Conservation (phyloP, 53 echinoderm and acorn worm species). For the Mesocentrotus franciscanus region DNA sequence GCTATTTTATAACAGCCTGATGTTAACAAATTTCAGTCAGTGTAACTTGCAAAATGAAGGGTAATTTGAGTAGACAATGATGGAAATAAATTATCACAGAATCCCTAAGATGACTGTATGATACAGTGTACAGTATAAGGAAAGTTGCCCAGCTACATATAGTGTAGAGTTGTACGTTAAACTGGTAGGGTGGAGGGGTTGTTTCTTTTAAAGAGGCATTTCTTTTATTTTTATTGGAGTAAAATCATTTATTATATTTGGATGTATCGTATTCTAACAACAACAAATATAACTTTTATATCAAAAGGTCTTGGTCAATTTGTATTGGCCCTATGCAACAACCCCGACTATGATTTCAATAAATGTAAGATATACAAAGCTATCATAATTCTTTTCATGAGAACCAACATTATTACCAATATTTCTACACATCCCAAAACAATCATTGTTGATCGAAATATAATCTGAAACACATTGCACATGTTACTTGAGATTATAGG, state of each 20-base stretch:
- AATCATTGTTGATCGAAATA: constrained; percentile 8
- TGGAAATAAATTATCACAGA: too few relatives aligned
- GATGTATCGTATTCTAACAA: not conserved
- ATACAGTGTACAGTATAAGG: not conserved
- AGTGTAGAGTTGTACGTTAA: not conserved
- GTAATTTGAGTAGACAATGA: too few relatives aligned
- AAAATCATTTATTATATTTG: not conserved
- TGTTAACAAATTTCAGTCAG: too few relatives aligned
- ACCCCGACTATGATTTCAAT: not conserved
- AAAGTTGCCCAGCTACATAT: not conserved
- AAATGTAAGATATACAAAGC: not conserved
- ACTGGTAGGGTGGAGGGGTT: not conserved
- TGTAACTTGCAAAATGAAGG: too few relatives aligned
- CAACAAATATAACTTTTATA: not conserved
- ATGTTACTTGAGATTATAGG: not conserved
- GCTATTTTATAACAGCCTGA: too few relatives aligned
- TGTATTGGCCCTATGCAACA: not conserved
- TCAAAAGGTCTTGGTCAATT: not conserved
- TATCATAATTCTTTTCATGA: too few relatives aligned
- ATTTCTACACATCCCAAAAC: not conserved
- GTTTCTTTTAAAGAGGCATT: not conserved
- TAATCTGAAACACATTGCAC: constrained; percentile 21
- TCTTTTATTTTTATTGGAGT: not conserved
- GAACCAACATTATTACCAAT: too few relatives aligned
- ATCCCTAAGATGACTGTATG: too few relatives aligned